Conservation (phyloP, 2,113 vertebrate genomes). For the Gallinago paraguaiae region DNA sequence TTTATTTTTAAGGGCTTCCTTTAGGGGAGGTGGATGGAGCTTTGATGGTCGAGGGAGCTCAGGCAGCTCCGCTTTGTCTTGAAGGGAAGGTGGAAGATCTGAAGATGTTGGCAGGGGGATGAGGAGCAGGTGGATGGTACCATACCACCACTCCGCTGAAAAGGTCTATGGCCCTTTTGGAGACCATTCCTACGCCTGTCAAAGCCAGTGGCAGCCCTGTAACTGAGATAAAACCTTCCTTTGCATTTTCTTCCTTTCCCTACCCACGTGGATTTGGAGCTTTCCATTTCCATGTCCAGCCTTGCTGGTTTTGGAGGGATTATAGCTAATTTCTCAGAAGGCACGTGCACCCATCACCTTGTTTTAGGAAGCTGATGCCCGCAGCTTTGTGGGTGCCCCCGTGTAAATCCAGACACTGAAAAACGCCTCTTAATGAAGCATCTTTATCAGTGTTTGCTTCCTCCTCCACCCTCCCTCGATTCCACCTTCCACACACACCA, state of each 20-base stretch:
- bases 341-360: background rate
- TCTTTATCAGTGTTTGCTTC: background rate
- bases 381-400: background rate
- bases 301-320: background rate
- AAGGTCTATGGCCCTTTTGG: background rate
- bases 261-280: background rate
- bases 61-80: background rate
- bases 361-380: background rate
- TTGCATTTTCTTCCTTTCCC: background rate
- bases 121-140: background rate
- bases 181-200: fast-evolving
- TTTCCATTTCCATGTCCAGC: fast-evolving
- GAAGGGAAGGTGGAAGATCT: background rate
- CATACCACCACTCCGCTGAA: background rate
- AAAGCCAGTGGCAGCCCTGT: fast-evolving
- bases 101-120: background rate
- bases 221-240: background rate
- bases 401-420: background rate
- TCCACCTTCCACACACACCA: background rate
- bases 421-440: background rate
- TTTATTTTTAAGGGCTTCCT: background rate
- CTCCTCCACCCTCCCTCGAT: background rate
- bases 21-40: background rate
- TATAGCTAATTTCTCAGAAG: background rate
- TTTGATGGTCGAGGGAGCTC: fast-evolving